Evolutionary conservation across 2,888 invertebrate genomes (phyloP).

Genomic region (Amblyteles armatorius): DNA sequence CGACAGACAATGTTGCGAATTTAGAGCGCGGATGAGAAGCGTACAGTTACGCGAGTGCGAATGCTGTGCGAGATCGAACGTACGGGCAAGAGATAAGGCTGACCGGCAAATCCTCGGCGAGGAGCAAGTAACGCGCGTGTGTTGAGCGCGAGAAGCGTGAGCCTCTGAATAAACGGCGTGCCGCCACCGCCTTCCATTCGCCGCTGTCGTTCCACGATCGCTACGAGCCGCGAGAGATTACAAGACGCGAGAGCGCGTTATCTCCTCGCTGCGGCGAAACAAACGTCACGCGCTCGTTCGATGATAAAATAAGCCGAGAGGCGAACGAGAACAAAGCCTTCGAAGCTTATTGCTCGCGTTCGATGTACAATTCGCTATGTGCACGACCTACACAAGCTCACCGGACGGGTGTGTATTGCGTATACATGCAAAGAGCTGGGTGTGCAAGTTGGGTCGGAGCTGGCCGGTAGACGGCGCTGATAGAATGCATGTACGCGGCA

Average conservation of each 20-base stretch:
- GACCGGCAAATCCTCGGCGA: not conserved
- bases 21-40: constrained; percentile 32
- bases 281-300: constrained; percentile 50
- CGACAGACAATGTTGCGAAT: constrained; percentile 51
- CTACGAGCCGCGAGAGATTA: constrained; percentile 65
- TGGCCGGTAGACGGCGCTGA: too few relatives aligned
- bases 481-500: too few relatives aligned
- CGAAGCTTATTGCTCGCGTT: constrained; percentile 43
- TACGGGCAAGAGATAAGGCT: constrained; percentile 5
- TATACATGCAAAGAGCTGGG: too few relatives aligned
- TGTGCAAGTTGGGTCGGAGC: too few relatives aligned
- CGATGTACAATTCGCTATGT: not conserved
- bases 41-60: not conserved
- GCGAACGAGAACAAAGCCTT: constrained; percentile 50
- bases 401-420: too few relatives aligned
- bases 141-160: not conserved
- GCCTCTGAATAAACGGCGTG: constrained; percentile 38
- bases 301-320: constrained; percentile 57
- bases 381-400: too few relatives aligned
- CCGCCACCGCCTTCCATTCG: constrained; percentile 28
- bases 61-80: constrained; percentile 33
- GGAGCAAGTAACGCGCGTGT: not conserved
- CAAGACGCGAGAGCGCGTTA: constrained; percentile 55
- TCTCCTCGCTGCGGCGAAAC: constrained; percentile 47
- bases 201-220: constrained; percentile 31